A percentile compares a stretch with the other conserved stretches of the same genome.
These are phyloP conservation scores for Eupithecia dodoneata DNA, from an alignment of 2,888 invertebrate genomes.

Conservation along the genomic window DNA sequence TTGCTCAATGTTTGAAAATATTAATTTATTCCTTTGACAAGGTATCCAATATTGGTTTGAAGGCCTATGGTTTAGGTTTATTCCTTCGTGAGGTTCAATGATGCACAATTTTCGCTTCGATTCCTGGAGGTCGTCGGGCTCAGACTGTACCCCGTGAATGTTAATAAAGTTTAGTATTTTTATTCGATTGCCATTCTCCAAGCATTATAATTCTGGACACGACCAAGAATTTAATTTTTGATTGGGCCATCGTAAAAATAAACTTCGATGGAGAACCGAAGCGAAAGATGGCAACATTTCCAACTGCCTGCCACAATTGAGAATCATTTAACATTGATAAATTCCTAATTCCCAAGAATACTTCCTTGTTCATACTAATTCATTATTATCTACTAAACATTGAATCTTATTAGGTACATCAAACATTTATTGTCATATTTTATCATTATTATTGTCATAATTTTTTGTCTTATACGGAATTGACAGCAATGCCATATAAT, in stretches of 20 bases:
- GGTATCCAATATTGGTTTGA: no score
- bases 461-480: slow-evolving; percentile 66
- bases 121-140: slow-evolving; percentile 62
- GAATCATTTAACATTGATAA: slow-evolving; percentile 46
- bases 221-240: slow-evolving; percentile 30
- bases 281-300: slow-evolving; percentile 48
- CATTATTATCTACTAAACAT: slow-evolving; percentile 61
- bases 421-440: slow-evolving; percentile 65
- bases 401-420: slow-evolving; percentile 62
- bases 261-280: slow-evolving; percentile 42
- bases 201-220: slow-evolving; percentile 28
- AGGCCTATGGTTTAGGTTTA: not conserved
- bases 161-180: slow-evolving; percentile 43
- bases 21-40: slow-evolving; percentile 17
- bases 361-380: slow-evolving; percentile 54
- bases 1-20: slow-evolving; percentile 11
- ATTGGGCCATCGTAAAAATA: slow-evolving; percentile 35
- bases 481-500: slow-evolving; percentile 73
- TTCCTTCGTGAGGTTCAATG: slow-evolving; percentile 22
- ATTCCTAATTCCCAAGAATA: slow-evolving; percentile 49
- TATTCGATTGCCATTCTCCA: slow-evolving; percentile 31
- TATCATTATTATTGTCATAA: slow-evolving; percentile 60
- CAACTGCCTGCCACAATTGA: slow-evolving; percentile 45
- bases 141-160: slow-evolving; percentile 55
- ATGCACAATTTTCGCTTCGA: slow-evolving; percentile 48